Evolutionary conservation across 2,888 invertebrate species (phyloP).

Genomic region (Perizoma affinitatum): DNA sequence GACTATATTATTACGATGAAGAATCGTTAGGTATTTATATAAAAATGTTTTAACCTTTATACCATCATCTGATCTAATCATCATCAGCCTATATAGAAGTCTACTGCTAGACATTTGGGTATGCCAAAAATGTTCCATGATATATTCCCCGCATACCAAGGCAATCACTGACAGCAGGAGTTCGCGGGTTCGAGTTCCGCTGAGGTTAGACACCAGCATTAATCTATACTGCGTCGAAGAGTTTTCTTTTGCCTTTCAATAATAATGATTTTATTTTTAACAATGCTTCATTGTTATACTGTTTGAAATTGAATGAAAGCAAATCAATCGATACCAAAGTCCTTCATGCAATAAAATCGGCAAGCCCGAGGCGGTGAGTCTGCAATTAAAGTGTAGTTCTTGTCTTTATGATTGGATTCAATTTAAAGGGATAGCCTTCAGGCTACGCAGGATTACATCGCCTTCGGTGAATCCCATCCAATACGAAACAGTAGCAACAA

Average conservation of each 20-base stretch:
- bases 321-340: conserved; percentile 18
- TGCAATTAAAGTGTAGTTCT: conserved; percentile 74
- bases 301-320: conserved; percentile 14
- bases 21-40: neutral
- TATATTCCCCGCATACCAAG: no score
- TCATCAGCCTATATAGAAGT: no score
- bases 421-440: conserved; percentile 57
- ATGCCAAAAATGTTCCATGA: no score
- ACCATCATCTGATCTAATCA: no score
- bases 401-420: conserved; percentile 74
- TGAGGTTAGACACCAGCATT: no score
- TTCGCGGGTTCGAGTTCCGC: no score
- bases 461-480: conserved; percentile 57
- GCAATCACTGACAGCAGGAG: no score
- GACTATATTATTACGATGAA: conserved; percentile 2
- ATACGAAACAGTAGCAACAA: conserved; percentile 64
- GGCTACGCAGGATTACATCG: conserved; percentile 52
- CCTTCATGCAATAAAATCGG: conserved; percentile 32
- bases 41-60: neutral
- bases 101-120: no score
- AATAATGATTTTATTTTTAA: neutral
- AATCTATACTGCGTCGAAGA: no score
- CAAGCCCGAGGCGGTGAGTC: conserved; percentile 59
- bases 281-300: conserved; percentile 12
- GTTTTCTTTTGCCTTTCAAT: no score